Evolutionary conservation across 2,113 vertebrate genomes (phyloP).

Genomic region (Hipposideros armiger): DNA sequence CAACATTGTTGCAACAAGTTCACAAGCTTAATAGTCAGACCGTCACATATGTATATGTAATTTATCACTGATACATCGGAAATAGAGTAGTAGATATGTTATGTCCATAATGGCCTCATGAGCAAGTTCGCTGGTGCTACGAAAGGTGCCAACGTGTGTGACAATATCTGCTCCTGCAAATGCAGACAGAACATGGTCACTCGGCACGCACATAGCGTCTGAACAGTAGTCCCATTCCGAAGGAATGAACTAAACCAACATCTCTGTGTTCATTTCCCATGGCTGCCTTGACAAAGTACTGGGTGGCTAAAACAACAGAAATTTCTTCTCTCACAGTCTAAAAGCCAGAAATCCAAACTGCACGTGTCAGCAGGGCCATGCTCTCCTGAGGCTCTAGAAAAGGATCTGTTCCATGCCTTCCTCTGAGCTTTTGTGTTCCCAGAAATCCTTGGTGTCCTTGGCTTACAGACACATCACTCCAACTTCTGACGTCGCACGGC

Average conservation of each 20-base stretch:
- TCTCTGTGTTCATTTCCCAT: neutral
- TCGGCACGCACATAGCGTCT: accelerated
- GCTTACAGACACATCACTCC: too few relatives aligned
- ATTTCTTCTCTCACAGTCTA: too few relatives aligned
- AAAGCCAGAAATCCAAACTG: neutral
- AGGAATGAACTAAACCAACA: neutral
- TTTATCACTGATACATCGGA: neutral
- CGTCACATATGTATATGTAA: neutral
- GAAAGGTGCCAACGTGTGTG: neutral
- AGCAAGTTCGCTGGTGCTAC: neutral
- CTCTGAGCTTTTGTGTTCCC: neutral
- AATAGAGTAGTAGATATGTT: too few relatives aligned
- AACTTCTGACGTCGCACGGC: accelerated
- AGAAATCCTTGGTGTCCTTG: neutral
- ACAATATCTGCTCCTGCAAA: neutral
- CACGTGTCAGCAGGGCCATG: accelerated
- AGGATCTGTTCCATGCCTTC: neutral
- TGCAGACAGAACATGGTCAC: neutral
- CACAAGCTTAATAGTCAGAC: too few relatives aligned
- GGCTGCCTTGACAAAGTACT: neutral
- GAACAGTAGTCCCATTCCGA: neutral
- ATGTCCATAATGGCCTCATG: neutral
- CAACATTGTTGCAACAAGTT: too few relatives aligned
- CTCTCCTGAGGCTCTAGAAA: neutral
- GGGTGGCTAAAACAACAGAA: neutral